Evolutionary conservation across 2,797 vertebrate genomes (phyloP), one percentile per base, ranked within the genome.

Genomic region (Labeo calbasu): DNA sequence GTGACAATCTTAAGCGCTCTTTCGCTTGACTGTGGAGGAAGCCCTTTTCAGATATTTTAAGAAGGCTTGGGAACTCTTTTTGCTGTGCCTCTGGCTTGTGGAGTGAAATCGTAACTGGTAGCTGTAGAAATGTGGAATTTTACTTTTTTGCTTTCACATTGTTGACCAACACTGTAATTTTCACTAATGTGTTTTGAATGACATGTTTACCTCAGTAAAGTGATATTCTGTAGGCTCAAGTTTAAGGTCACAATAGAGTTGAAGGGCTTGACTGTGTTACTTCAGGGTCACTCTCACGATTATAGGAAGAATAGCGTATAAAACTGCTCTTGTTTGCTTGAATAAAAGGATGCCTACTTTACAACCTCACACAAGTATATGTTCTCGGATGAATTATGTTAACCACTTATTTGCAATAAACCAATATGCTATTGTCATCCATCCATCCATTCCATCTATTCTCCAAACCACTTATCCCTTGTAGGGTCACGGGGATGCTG

Each of bases 1-100:
- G 87, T 89, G 84, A 90, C 84, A 78, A 68, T 70, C 50, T 87
- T 83, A 51, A 79, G 65, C 48, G 76, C 28, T 53, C 61, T 77
- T 51, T 51, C 19, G 23, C n/a, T 68, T 66, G 87, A 89, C 87
- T 85, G 78, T 87, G 73, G 85, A 83, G 83, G 84, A 92, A 85
- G 83, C 40, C 69, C 71, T 88, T 87, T 82, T 66, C 32, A 77
- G 90, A 90, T 94, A 94, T 95, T 94, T 94, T 90, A 92, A 93
- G 92, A 90, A 77, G 14, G 87, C 86, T 85, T 93, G 92, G 88
- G 92, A 94, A 93, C 88, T 91, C 85, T 92, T 81, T 91, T 69
- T 40, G 55, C 82, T 87, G 91, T 46, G 90, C 88, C 69, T 53
- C 61, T 19, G 65, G 32, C 61, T 59, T 83, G 68, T 63, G 79